phyloP scores from a whole-genome alignment of 2,888 invertebrate genomes.

The Eristalinus aeneus region DNA sequence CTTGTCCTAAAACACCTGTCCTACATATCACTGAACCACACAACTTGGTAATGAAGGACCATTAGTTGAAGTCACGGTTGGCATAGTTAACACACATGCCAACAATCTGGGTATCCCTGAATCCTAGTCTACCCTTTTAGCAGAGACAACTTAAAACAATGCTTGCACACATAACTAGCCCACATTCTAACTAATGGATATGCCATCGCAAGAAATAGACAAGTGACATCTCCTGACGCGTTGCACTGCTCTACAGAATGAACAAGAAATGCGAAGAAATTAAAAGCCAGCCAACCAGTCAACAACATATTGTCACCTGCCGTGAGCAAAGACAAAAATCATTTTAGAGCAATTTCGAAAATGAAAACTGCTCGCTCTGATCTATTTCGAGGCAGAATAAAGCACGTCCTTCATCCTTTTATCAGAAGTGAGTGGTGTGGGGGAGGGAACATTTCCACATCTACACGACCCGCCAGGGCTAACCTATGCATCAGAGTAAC shows the following conservation, averaged over 20 bases:
- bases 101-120: neutral
- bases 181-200: conserved; percentile 56
- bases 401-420: conserved; percentile 57
- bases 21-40: no score
- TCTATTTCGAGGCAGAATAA: conserved; percentile 19
- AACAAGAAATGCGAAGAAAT: conserved; percentile 50
- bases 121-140: neutral
- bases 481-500: conserved; percentile 15
- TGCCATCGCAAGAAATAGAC: conserved; percentile 1
- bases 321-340: conserved; percentile 37
- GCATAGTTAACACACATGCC: no score
- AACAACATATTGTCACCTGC: conserved; percentile 57
- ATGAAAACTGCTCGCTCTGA: conserved; percentile 34
- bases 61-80: no score
- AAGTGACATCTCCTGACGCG: conserved; percentile 37
- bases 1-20: no score
- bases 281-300: conserved; percentile 41
- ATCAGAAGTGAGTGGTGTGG: neutral
- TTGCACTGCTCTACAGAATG: conserved; percentile 38
- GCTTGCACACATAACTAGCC: conserved; percentile 36
- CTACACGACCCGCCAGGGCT: neutral
- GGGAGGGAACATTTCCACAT: neutral
- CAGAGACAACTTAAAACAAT: conserved; percentile 1
- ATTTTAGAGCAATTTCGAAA: conserved; percentile 51
- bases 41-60: no score